Evolutionary conservation across 2,113 vertebrate species (phyloP), one percentile per base, ranked within the genome.

Genomic region (Pagrus major): DNA sequence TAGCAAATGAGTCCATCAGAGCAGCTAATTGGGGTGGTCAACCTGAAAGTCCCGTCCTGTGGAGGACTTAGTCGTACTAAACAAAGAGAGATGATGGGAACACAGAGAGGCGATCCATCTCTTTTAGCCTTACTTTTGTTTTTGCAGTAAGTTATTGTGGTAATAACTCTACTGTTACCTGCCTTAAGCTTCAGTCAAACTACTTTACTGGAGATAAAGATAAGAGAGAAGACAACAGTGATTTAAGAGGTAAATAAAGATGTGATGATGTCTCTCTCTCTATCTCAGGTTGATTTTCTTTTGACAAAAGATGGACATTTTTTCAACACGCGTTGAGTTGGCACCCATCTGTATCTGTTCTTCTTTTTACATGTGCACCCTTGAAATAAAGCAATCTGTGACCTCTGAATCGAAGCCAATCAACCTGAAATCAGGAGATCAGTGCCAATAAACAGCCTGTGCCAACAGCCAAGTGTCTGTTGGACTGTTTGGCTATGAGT

Each of bases 21-120:
- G 89, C 88, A 68, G 87, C 75, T 87, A 81, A 91, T 78, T 63
- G 76, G 68, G 84, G 59, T 23, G 78, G 66, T 83, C 66, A 27
- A 80, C 54, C 84, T 77, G 77, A 89, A 85, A 80, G 65, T 46
- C 41, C 41, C 18, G 71, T 76, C 71, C 63, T 58, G 76, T 18
- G 59, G 77, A 64, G 20, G 68, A 55, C 52, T 35, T 10, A 0
- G 14, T 33, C 64, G 5, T 7, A 41, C 63, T 42, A 68, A 66
- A 85, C 79, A 85, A 64, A 80, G 42, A 68, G 15, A 9, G 65
- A 29, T 60, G 73, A 83, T 47, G 77, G 61, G 67, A 68, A 51
- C 46, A 29, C 51, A n/a, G 20, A 42, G 59, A 1, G 0, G 18
- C 2, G 31, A 52, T 74, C 39, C 25, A n/a, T 21, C 59, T 31